These are phyloP conservation scores for Anthrax anthrax DNA, from an alignment of 2,888 invertebrate species.

Conservation along the genomic window DNA sequence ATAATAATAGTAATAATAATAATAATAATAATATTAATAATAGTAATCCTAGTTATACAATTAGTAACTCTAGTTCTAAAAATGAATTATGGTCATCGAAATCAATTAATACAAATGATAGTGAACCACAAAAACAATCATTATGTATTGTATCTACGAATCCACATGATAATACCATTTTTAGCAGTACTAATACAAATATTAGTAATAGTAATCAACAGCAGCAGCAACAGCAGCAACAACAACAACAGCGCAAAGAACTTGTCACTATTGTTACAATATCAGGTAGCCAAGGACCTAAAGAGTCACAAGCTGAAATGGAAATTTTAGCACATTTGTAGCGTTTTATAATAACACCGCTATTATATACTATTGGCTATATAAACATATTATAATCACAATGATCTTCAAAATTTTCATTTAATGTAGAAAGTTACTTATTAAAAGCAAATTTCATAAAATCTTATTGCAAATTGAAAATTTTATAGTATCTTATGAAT, in stretches of 20 bases:
- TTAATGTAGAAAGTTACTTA: too few species aligned
- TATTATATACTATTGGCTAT: too few species aligned
- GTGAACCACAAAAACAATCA: constrained; percentile 1
- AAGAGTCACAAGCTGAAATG: constrained; percentile 20
- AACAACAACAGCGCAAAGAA: constrained; percentile 21
- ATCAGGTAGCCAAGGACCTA: constrained; percentile 15
- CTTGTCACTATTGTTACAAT: constrained; percentile 34
- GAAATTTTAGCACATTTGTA: constrained; percentile 34
- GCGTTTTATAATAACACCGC: constrained; percentile 4
- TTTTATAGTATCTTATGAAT: too few species aligned
- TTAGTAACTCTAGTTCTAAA: constrained; percentile 7
- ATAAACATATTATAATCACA: background rate
- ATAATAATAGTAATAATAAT: constrained; percentile 7
- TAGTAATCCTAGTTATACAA: constrained; percentile 9
- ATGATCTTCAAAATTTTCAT: background rate
- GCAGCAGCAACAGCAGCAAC: constrained; percentile 2
- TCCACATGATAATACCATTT: background rate
- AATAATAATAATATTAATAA: constrained; percentile 8
- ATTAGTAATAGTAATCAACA: background rate
- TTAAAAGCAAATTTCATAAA: too few species aligned
- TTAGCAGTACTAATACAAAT: background rate
- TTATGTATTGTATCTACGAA: too few species aligned
- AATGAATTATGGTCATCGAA: background rate
- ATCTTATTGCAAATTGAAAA: too few species aligned
- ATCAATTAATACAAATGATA: background rate